Evolutionary conservation across 1,140 invertebrate genomes (phyloP).

Genomic region (Pseudachorutes palmiensis): DNA sequence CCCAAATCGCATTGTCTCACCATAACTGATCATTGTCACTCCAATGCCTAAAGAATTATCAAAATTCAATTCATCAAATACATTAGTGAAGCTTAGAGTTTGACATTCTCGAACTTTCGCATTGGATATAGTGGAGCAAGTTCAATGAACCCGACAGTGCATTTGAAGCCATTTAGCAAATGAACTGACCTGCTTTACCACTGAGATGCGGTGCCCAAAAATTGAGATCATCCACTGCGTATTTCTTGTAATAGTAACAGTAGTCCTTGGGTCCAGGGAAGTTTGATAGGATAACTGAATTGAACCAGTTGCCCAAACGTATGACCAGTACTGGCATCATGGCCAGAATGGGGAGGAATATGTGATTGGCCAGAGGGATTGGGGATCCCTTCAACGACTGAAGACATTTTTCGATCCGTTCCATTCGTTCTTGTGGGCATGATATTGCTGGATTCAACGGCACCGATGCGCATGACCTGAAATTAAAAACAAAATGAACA

Average conservation of each 20-base stretch:
- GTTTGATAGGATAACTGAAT: slow-evolving; percentile 28
- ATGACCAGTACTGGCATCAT: slow-evolving; percentile 24
- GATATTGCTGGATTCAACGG: slow-evolving; percentile 13
- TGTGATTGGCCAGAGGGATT: slow-evolving; percentile 23
- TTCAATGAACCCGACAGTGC: too few species aligned
- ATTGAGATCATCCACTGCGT: slow-evolving; percentile 22
- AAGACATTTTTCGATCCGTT: slow-evolving; percentile 9
- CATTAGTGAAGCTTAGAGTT: neutral
- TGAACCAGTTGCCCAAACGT: slow-evolving; percentile 32
- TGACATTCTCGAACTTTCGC: neutral
- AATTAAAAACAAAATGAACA: slow-evolving; percentile 8
- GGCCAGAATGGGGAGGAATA: slow-evolving; percentile 15
- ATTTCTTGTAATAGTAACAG: slow-evolving; percentile 15
- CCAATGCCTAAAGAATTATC: slow-evolving; percentile 23
- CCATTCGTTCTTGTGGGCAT: slow-evolving; percentile 14
- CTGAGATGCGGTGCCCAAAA: slow-evolving; percentile 30
- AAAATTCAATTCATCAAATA: neutral
- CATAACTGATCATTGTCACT: slow-evolving; percentile 26
- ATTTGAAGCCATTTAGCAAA: too few species aligned
- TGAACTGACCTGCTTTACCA: slow-evolving; percentile 27
- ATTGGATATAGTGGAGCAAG: neutral
- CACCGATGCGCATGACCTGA: slow-evolving; percentile 28
- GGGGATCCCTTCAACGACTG: slow-evolving; percentile 22
- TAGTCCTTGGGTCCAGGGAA: slow-evolving; percentile 31
- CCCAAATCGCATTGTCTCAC: slow-evolving; percentile 20